Percentiles rank a stretch among this genome's conserved stretches.
Evolutionary conservation across 1,140 invertebrate genomes (phyloP).

Genomic region (Calycopis cecrops): DNA sequence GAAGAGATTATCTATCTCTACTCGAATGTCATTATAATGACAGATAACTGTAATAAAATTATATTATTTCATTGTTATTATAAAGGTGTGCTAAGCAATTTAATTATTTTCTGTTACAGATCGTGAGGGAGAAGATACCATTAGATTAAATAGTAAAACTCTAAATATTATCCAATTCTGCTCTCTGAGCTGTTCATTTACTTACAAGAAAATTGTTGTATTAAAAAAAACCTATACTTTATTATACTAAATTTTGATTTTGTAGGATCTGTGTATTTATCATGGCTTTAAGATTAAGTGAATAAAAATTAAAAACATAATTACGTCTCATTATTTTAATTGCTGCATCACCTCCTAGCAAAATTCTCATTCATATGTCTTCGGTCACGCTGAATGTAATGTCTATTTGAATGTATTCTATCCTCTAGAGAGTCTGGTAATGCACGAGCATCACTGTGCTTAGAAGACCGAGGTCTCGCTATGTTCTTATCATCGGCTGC

Average conservation of each 20-base stretch:
- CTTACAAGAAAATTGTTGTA: too few species aligned
- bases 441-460: constrained; percentile 31
- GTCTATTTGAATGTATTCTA: constrained; percentile 58
- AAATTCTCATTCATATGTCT: constrained; percentile 62
- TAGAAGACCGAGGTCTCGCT: constrained; percentile 20
- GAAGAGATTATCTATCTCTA: too few species aligned
- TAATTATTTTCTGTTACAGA: constrained; percentile 63
- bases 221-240: too few species aligned
- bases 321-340: constrained; percentile 16
- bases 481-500: constrained; percentile 28
- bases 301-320: constrained; percentile 14
- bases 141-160: constrained; percentile 63
- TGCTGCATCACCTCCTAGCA: constrained; percentile 40
- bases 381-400: constrained; percentile 57
- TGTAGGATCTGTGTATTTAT: constrained; percentile 32
- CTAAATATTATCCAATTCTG: not conserved
- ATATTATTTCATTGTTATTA: too few species aligned
- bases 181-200: too few species aligned
- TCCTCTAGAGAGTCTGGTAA: constrained; percentile 57
- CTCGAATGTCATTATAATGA: too few species aligned
- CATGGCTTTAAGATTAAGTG: constrained; percentile 14
- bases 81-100: too few species aligned
- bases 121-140: constrained; percentile 78
- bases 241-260: not conserved
- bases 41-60: too few species aligned